Percentiles rank a stretch among this genome's conserved stretches.
Conservation (phyloP, 1,140 invertebrate genomes). For the Watersipora subatra region DNA sequence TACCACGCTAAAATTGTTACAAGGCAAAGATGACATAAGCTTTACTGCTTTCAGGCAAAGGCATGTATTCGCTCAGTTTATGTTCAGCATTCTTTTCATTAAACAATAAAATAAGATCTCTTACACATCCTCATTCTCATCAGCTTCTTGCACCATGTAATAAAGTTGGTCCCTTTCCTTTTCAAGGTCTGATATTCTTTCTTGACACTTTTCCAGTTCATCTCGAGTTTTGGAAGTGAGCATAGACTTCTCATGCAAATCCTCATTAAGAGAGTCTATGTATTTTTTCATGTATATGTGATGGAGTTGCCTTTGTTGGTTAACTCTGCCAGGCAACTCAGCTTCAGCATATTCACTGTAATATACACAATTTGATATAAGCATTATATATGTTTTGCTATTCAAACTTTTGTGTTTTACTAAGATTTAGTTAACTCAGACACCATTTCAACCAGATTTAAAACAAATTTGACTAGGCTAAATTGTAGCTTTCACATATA, state of each 20-base stretch:
- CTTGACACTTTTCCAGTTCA: conserved; percentile 31
- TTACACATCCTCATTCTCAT: conserved; percentile 24
- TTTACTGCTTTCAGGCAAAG: too few species aligned
- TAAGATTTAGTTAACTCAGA: too few species aligned
- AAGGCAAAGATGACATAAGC: too few species aligned
- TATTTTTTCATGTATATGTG: background rate
- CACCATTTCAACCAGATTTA: too few species aligned
- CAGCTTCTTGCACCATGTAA: conserved; percentile 19
- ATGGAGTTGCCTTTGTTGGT: background rate
- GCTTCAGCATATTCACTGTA: background rate
- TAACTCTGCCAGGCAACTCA: background rate
- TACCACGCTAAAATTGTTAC: too few species aligned
- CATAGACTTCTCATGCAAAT: background rate
- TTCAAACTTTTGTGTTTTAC: too few species aligned
- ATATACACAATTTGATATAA: too few species aligned
- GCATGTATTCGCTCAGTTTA: background rate
- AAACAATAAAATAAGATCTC: background rate
- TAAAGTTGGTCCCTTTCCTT: conserved; percentile 24
- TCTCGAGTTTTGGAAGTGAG: conserved; percentile 11
- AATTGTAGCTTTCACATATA: too few species aligned
- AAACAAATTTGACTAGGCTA: too few species aligned
- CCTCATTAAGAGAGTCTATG: background rate
- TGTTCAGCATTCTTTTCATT: background rate
- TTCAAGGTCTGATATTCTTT: conserved; percentile 24
- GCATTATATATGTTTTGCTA: too few species aligned